Percentiles rank a stretch among this genome's conserved stretches.
phyloP scores from a whole-genome alignment of 2,113 vertebrate genomes.

The Amblyornis subalaris region DNA sequence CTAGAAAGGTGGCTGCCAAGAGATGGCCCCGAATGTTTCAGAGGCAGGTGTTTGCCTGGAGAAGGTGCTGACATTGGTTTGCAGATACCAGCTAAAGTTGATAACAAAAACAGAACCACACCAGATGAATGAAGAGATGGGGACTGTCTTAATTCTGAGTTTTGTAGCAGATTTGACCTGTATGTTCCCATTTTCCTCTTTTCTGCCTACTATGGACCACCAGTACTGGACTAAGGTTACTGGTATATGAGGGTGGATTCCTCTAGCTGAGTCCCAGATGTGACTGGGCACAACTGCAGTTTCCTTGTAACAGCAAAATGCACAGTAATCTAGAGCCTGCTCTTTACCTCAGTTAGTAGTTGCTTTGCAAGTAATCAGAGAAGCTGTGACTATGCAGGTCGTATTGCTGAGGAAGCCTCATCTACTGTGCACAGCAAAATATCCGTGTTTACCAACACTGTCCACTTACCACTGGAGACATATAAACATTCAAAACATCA shows the following conservation, averaged over 20 bases:
- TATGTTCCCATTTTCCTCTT: background rate
- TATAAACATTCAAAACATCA: background rate
- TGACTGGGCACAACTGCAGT: background rate
- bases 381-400: fast-evolving
- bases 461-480: background rate
- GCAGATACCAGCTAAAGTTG: background rate
- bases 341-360: background rate
- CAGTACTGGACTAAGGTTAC: background rate
- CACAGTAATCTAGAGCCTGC: background rate
- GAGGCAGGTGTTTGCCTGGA: slow-evolving; percentile 43
- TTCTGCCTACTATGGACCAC: background rate
- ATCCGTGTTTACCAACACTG: background rate
- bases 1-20: slow-evolving; percentile 12
- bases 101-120: background rate
- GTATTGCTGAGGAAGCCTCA: background rate
- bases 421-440: background rate
- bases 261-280: background rate
- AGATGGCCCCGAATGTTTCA: background rate
- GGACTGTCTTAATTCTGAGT: background rate
- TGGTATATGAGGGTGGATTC: background rate
- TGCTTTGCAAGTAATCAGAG: background rate
- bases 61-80: slow-evolving; percentile 12
- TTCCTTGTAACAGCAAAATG: background rate
- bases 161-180: background rate
- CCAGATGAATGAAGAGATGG: background rate